Evolutionary conservation across 2,888 invertebrate species (phyloP), one percentile per base, ranked within the genome.

Genomic region (Ephialtes manifestator): DNA sequence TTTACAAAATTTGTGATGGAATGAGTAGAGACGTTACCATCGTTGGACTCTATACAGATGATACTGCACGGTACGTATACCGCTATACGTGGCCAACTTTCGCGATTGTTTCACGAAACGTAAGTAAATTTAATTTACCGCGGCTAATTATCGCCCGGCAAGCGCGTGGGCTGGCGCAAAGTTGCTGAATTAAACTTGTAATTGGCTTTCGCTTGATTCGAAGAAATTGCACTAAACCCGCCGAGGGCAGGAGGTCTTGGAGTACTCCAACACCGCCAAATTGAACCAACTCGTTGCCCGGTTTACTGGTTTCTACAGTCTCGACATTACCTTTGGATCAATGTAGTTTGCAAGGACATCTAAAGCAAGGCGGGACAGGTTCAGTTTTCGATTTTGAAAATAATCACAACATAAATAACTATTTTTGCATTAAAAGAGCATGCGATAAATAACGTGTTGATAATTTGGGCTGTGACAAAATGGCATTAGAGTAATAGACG

Each of bases 151-250:
- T 93, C 92, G 91, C 90, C 88, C 89, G n/a, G 63, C 67, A 18
- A 51, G 48, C 55, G 72, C 65, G 51, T 39, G 43, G 18, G 55
- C 48, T 43, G 76, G 90, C 87, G 88, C 89, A 91, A 93, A 93
- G 92, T 92, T 93, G 76, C 90, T 89, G 91, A 93, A 92, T 92
- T 92, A 92, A 93, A 93, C 93, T 93, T 92, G 91, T 93, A 93
- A 92, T 92, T 92, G 90, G 92, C 92, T 92, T 92, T 91, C 90
- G 89, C 91, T 89, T 89, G 91, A 92, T 92, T 92, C 91, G 89
- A 92, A 91, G 91, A 92, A 92, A 92, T 91, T 91, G 90, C 89
- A 87, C 89, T 89, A 90, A 91, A 51, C 48, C 63, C 75, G 48
- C 63, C 31, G 46, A 58, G 58, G 24, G 15, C 31, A 18, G 31